Base-by-base conservation (phyloP, 2,888 invertebrate genomes). In the Dascillus cervinus region DNA sequence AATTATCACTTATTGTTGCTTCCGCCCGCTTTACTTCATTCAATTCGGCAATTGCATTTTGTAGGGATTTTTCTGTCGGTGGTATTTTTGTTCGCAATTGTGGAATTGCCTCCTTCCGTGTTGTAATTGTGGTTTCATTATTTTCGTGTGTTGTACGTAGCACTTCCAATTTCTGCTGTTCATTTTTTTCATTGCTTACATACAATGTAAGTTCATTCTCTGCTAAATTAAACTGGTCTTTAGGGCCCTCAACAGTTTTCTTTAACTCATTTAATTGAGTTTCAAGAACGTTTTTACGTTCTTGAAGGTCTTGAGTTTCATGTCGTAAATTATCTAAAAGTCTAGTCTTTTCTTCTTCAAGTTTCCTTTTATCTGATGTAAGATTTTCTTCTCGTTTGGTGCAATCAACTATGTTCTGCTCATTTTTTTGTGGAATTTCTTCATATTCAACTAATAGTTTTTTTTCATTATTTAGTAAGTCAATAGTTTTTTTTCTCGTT, bases 191-290 rank as follows among this genome's bases (percentile, higher is more conserved):
- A 37, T 73, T 71, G 61, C 78, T 69, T 53, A 82, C 60, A 41
- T 83, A 86, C 26, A 91, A 71, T 55, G 87, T 82, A 6, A 92
- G 64, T 58, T 91, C 83, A 0, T 85, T 82, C 55, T 89, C 81
- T 0, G 85, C 80, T 21, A 81, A 60, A 39, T 72, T 69, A 43
- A 58, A 64, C 47, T 66, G 65, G 42, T 74, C 70, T 66, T 83
- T 85, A 0, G 82, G 73, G 48, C 80, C 75, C 48, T 86, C 79
- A 0, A 82, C 81, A 4, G 72, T 69, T 44, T 75, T 77, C 49
- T 82, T 80, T 3, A 87, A 62, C 2, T 71, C 74, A 10, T 82
- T 75, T 10, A 92, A 63, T 43, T 79, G 67, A 0, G 72, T 72
- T 63, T 86, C 81, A 1, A 81, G 61, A 28, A 64, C 67, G 36